Conservation (phyloP, 2,113 vertebrate genomes). For the Coptodon rendalli region DNA sequence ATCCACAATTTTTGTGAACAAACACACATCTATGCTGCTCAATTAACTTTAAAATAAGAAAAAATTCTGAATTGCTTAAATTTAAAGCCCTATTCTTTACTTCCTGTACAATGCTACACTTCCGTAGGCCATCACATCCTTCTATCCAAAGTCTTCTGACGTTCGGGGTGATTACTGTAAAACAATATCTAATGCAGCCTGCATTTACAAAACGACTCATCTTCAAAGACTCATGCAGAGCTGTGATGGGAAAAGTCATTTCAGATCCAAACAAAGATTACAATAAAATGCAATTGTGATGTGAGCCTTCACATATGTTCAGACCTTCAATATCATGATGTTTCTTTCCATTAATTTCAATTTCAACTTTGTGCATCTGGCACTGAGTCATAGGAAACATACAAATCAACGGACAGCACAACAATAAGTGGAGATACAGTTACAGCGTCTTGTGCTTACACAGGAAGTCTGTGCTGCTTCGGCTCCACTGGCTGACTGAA, state of each 20-base stretch:
- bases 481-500: neutral
- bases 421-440: neutral
- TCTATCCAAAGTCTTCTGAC: neutral
- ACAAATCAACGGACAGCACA: neutral
- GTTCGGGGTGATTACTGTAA: neutral
- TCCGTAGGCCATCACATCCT: neutral
- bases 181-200: neutral
- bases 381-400: neutral
- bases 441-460: neutral
- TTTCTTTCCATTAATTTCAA: neutral
- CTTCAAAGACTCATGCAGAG: neutral
- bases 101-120: neutral
- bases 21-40: neutral
- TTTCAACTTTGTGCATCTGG: neutral
- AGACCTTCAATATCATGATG: neutral
- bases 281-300: neutral
- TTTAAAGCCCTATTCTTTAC: neutral
- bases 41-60: neutral
- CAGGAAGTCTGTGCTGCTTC: neutral
- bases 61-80: neutral
- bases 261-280: neutral
- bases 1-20: neutral
- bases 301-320: slow-evolving; percentile 5
- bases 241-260: neutral
- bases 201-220: neutral